Conservation (phyloP, 1,140 invertebrate genomes). For the Drosophila tropicalis region DNA sequence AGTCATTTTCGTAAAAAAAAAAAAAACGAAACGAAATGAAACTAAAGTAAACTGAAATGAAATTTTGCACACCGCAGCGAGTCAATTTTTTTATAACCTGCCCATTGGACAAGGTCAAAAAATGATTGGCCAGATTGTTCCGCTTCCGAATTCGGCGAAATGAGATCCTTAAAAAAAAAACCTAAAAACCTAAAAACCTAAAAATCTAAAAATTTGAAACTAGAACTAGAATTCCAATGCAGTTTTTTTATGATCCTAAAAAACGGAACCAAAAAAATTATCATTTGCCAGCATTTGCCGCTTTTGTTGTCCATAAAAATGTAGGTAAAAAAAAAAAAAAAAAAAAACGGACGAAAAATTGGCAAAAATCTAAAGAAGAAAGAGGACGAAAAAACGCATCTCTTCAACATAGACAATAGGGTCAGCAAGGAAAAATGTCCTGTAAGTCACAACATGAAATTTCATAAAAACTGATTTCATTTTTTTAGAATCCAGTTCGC, state of each 20-base stretch:
- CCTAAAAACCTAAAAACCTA: slow-evolving; percentile 55
- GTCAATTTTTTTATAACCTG: slow-evolving; percentile 70
- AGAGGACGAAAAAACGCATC: not conserved
- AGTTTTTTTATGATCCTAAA: slow-evolving; percentile 82
- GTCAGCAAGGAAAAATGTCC: slow-evolving; percentile 32
- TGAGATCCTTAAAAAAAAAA: slow-evolving; percentile 32
- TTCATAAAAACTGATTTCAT: slow-evolving; percentile 82
- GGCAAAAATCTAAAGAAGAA: slow-evolving; percentile 26
- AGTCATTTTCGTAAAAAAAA: slow-evolving; percentile 71
- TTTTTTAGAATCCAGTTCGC: slow-evolving; percentile 82
- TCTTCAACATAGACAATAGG: not conserved
- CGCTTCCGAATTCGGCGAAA: slow-evolving; percentile 74
- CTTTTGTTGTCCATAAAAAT: slow-evolving; percentile 58
- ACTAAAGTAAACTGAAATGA: not conserved
- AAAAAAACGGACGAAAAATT: slow-evolving; percentile 16
- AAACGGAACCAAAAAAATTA: slow-evolving; percentile 70
- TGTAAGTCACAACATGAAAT: slow-evolving; percentile 39
- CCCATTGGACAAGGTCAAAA: slow-evolving; percentile 50
- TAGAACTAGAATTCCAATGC: slow-evolving; percentile 82
- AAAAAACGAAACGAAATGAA: slow-evolving; percentile 60
- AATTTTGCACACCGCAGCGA: slow-evolving; percentile 66
- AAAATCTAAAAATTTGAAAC: slow-evolving; percentile 81
- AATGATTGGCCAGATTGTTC: slow-evolving; percentile 35
- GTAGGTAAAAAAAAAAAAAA: slow-evolving; percentile 38
- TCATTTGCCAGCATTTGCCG: slow-evolving; percentile 59